Evolutionary conservation across 1,140 invertebrate species (phyloP), one percentile per base, ranked within the genome.

Genomic region (Drosophila baimaii): DNA sequence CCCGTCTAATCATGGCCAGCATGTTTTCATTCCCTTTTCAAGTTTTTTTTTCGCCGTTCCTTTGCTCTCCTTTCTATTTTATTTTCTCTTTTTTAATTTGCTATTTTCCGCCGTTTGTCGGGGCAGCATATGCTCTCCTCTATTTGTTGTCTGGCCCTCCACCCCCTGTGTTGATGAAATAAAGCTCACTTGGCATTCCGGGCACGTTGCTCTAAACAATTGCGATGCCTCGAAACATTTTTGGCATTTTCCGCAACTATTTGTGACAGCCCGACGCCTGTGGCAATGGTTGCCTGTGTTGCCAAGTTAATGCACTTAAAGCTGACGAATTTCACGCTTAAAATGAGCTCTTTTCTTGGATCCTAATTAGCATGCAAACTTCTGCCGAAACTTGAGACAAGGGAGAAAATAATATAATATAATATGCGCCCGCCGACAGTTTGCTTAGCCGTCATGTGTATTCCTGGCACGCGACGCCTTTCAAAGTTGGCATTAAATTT

Each of bases 401-500:
- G n/a, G 13, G 10, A 29, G 54, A 27, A 55, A 55, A 21, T 49
- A 66, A 69, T 69, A 49, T 63, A 41, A 63, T 63, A 31, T 17
- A 19, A 61, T 61, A 52, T 37, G 31, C 19, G 39, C 17, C n/a
- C 15, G 43, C 46, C 31, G 35, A 29, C 43, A 68, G 33, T 47
- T 51, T 55, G 31, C 70, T 69, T 74, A 31, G 55, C 51, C 70
- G 57, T 77, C 59, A 69, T 86, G 54, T 76, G 82, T 79, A 85
- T 85, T 63, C 81, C 23, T 64, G 64, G 72, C 81, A 85, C 83
- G 82, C 82, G 79, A 69, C 76, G 75, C 79, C 79, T 86, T 79
- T 71, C 82, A 82, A 88, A 79, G 62, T 88, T 76, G 79, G 82
- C 83, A 88, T 85, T 85, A 88, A 88, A 85, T 85, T 85, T 85